Evolutionary conservation across 2,888 invertebrate species (phyloP).

Genomic region (Allacma fusca): DNA sequence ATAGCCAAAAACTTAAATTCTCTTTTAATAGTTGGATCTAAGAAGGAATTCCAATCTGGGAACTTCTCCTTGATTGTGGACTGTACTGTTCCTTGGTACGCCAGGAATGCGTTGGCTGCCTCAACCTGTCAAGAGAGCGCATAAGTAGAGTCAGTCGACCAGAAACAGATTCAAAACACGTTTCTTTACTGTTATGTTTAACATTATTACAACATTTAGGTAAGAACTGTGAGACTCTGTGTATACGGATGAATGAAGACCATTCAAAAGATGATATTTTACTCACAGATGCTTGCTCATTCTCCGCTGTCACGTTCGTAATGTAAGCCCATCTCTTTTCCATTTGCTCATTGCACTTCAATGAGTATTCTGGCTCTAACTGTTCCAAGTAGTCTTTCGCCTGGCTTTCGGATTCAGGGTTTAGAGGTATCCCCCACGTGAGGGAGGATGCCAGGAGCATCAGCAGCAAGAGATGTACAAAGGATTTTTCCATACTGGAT

Average conservation of each 20-base stretch:
- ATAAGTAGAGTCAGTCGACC: background rate
- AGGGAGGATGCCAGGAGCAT: too few species aligned
- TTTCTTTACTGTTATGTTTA: too few species aligned
- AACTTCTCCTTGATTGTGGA: slow-evolving; percentile 1
- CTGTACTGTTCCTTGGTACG: slow-evolving; percentile 37
- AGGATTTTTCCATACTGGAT: too few species aligned
- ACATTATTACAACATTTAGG: too few species aligned
- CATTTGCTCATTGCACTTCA: slow-evolving; percentile 19
- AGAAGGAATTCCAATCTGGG: slow-evolving; percentile 29
- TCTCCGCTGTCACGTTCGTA: slow-evolving; percentile 28
- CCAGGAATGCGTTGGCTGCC: slow-evolving; percentile 10
- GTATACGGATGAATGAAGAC: too few species aligned
- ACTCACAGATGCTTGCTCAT: slow-evolving; percentile 11
- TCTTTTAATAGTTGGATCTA: slow-evolving; percentile 41
- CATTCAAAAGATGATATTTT: too few species aligned
- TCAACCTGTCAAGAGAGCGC: slow-evolving; percentile 6
- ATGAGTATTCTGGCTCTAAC: slow-evolving; percentile 20
- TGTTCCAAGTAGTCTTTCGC: slow-evolving; percentile 5
- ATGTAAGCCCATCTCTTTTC: slow-evolving; percentile 33
- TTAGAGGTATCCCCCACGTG: too few species aligned
- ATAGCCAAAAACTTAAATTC: slow-evolving; percentile 56
- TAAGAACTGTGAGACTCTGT: too few species aligned
- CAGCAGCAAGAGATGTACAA: too few species aligned
- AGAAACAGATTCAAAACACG: too few species aligned
- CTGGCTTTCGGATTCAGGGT: background rate